phyloP scores from a whole-genome alignment of 2,797 vertebrate species.

The Tangara arthus region DNA sequence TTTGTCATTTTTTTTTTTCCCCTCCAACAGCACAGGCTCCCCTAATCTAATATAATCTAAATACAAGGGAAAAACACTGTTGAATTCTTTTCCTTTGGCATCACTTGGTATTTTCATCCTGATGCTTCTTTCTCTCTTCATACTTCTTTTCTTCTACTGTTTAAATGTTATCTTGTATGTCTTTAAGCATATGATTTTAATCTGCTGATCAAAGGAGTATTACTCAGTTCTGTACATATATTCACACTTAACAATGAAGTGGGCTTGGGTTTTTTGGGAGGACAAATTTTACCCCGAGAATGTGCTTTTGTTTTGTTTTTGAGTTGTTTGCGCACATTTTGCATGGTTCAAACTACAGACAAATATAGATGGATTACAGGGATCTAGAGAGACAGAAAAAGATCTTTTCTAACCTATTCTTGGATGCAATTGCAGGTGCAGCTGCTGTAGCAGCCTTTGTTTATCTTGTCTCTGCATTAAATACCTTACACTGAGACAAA shows the following conservation, averaged over 20 bases:
- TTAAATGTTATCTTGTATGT: not conserved
- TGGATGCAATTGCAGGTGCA: not conserved
- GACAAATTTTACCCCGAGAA: not conserved
- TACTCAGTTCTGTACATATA: not conserved
- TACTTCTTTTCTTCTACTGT: not conserved
- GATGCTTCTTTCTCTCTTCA: not conserved
- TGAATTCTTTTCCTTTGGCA: not conserved
- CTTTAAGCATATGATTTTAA: not conserved
- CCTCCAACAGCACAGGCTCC: not conserved
- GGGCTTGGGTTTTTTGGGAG: fast-evolving
- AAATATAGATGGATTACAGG: not conserved
- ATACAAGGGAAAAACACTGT: not conserved
- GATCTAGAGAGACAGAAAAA: not conserved
- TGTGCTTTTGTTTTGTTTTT: not conserved
- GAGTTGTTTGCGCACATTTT: not conserved
- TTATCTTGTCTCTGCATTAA: not conserved
- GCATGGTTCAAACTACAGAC: not conserved
- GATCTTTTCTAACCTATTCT: not conserved
- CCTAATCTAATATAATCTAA: not conserved
- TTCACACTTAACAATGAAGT: not conserved
- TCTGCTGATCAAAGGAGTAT: not conserved
- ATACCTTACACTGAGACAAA: not conserved
- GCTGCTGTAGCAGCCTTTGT: not conserved
- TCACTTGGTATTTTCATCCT: not conserved
- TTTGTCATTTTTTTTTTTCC: fast-evolving